phyloP scores from a whole-genome alignment of 2,797 vertebrate genomes.

The Myotis myotis region DNA sequence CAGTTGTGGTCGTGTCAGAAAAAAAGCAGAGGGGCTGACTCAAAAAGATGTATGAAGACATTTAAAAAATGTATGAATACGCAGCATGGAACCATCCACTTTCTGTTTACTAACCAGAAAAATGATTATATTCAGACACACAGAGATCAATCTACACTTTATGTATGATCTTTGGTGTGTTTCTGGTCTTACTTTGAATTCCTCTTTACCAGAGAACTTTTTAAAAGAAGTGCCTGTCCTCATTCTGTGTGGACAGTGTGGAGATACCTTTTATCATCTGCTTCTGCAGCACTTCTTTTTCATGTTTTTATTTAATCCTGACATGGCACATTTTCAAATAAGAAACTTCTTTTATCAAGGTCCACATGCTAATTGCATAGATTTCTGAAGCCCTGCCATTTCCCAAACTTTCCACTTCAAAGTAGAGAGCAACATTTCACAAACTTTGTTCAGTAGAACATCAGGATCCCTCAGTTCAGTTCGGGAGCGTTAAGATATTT shows the following conservation, averaged over 20 bases:
- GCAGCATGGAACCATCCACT: neutral
- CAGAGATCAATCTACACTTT: neutral
- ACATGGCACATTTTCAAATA: constrained; percentile 9
- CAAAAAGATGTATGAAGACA: neutral
- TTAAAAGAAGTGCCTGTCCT: neutral
- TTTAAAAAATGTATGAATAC: neutral
- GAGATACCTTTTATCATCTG: neutral
- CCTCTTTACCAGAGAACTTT: neutral
- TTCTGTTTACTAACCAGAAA: neutral
- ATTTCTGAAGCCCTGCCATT: neutral
- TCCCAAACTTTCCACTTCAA: neutral
- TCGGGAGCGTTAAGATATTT: neutral
- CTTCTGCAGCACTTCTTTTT: neutral
- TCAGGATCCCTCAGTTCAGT: neutral
- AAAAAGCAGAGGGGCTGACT: neutral
- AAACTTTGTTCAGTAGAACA: neutral
- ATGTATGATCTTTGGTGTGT: neutral
- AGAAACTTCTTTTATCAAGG: neutral
- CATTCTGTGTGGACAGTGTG: neutral
- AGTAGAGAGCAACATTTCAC: neutral
- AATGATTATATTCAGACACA: neutral
- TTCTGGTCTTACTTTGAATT: neutral
- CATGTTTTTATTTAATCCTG: neutral
- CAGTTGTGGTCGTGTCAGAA: neutral
- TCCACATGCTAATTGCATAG: neutral